Percentiles rank a stretch among this genome's conserved stretches.
Evolutionary conservation across 2,888 invertebrate genomes (phyloP).

Genomic region (Drosophila prostipennis): DNA sequence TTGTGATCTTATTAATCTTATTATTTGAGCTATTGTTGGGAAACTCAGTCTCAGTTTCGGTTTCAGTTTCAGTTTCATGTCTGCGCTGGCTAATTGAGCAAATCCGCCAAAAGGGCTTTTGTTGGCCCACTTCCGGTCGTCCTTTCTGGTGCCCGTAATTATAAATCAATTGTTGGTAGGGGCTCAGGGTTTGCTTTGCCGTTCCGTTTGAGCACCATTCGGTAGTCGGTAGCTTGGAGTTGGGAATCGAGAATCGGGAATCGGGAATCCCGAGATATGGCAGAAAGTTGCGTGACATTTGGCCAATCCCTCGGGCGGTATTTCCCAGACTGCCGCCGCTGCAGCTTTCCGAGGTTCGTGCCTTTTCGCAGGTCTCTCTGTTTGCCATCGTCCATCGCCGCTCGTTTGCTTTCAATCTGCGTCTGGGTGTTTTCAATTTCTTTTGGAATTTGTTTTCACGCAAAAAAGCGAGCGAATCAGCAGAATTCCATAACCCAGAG

Average conservation of each 20-base stretch:
- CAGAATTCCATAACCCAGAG: constrained; percentile 59
- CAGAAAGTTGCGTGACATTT: constrained; percentile 72
- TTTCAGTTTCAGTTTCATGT: constrained; percentile 47
- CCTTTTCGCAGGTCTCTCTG: constrained; percentile 50
- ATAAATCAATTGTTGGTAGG: constrained; percentile 71
- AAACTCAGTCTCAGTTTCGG: constrained; percentile 25
- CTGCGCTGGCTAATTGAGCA: constrained; percentile 68
- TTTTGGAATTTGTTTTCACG: constrained; percentile 71
- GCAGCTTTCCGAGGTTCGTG: constrained; percentile 25
- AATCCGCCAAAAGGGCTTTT: constrained; percentile 54
- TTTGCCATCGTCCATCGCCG: constrained; percentile 27
- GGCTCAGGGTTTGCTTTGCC: constrained; percentile 53
- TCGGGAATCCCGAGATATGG: constrained; percentile 10
- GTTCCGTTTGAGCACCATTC: constrained; percentile 33
- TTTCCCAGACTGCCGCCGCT: constrained; percentile 27
- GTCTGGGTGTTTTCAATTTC: constrained; percentile 64
- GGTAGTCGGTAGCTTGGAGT: background rate
- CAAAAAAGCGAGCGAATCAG: constrained; percentile 53
- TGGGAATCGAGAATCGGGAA: constrained; percentile 15
- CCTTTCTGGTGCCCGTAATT: constrained; percentile 52
- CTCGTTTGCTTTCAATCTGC: constrained; percentile 72
- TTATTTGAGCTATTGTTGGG: background rate
- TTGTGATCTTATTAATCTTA: too few relatives aligned
- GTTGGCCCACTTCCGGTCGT: constrained; percentile 49
- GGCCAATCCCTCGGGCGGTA: constrained; percentile 62